Evolutionary conservation across 2,888 invertebrate species (phyloP), one percentile per base, ranked within the genome.

Genomic region (Athalia circularis): DNA sequence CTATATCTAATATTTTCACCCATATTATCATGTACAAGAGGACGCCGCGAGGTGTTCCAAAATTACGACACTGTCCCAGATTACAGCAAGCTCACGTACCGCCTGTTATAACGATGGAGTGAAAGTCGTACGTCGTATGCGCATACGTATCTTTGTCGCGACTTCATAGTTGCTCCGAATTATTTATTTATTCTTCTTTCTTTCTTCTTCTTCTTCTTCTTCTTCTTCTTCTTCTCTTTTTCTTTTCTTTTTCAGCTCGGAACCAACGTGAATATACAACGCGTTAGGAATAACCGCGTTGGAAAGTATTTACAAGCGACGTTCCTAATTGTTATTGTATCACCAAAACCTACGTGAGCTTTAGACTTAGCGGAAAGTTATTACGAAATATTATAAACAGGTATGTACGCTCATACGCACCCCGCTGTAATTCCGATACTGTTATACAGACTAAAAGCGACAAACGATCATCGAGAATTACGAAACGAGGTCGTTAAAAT

Each of bases 321-420:
- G 62, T 52, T 61, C 64, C 75, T 75, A 75, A 75, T 75, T 75
- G 75, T 50, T 61, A 75, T 75, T 75, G 75, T 75, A 75, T 75
- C 75, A 75, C 29, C 62, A 62, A 62, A 29, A 29, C 29, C 29
- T 29, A 62, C 75, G 75, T 62, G 75, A 72, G 72, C 72, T 72
- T 72, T 59, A 13, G 9, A 29, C 29, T 29, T 29, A 2, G 29
- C 29, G 29, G 29, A 29, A 29, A 29, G 29, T 29, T 29, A 29
- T 29, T 29, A 29, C 29, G 29, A 29, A 29, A 29, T 29, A 29
- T 29, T 29, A 29, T 29, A 29, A 29, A 29, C 29, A 29, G 29
- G 29, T 29, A 29, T 29, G 29, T 29, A 29, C 29, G 29, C 29
- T 0, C 29, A 29, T 29, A 29, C 29, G 29, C 29, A 29, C 2